Evolutionary conservation across 2,113 vertebrate species (phyloP).

Genomic region (Vombatus ursinus): DNA sequence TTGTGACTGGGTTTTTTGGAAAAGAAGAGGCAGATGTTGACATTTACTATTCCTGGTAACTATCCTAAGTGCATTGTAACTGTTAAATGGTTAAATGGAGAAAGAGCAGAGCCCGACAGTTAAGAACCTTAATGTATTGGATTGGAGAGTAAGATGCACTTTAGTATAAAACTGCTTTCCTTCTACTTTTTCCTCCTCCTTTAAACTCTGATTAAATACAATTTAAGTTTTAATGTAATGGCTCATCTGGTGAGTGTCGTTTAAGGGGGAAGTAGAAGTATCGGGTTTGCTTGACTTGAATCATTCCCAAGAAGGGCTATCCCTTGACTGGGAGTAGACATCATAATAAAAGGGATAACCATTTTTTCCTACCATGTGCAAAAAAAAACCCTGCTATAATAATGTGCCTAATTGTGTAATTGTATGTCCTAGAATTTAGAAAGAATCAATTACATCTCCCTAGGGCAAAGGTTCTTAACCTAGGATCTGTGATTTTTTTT

Average conservation of each 20-base stretch:
- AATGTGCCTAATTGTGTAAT: background rate
- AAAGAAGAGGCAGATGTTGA: background rate
- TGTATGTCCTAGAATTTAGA: background rate
- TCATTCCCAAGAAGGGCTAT: background rate
- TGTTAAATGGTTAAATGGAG: background rate
- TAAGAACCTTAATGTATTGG: background rate
- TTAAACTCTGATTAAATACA: conserved; percentile 26
- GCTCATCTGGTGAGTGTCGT: background rate
- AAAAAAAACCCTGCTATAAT: background rate
- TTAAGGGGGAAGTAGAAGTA: background rate
- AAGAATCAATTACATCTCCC: background rate
- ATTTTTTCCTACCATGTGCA: background rate
- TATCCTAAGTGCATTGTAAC: too few relatives aligned
- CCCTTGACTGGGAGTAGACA: background rate
- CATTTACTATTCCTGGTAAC: background rate
- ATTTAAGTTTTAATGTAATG: background rate
- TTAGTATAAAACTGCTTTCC: background rate
- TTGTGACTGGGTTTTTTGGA: background rate
- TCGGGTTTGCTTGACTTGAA: background rate
- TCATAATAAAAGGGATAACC: background rate
- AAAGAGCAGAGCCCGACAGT: background rate
- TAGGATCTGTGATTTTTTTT: too few relatives aligned
- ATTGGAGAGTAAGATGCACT: background rate
- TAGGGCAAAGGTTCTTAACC: background rate
- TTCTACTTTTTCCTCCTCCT: conserved; percentile 8